These are phyloP conservation scores for Thereva nobilitata DNA, from an alignment of 2,888 invertebrate genomes.

Conservation along the genomic window DNA sequence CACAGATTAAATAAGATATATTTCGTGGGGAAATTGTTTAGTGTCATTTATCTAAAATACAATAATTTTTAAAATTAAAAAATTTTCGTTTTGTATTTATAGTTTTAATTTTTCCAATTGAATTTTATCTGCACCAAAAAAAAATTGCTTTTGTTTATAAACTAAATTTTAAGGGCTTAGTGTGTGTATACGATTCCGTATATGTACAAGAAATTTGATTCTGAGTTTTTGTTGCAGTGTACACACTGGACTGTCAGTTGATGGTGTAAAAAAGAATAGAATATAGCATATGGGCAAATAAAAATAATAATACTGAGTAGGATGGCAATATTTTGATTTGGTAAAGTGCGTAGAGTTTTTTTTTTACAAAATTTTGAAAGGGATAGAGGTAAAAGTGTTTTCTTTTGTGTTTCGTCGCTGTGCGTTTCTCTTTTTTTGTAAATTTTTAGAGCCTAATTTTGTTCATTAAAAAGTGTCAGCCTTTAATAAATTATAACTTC, in stretches of 20 bases:
- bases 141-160: neutral
- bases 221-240: conserved; percentile 3
- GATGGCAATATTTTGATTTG: conserved; percentile 6
- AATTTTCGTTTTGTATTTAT: no score
- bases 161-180: neutral
- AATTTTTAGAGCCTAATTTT: neutral
- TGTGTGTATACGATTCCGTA: conserved; percentile 1
- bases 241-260: neutral
- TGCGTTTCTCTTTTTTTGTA: conserved; percentile 22
- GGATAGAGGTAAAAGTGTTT: conserved; percentile 34
- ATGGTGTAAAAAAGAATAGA: no score
- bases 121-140: neutral
- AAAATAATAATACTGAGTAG: conserved; percentile 12
- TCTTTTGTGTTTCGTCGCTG: conserved; percentile 31
- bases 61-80: no score
- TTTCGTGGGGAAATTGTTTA: no score
- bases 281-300: neutral
- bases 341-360: conserved; percentile 29
- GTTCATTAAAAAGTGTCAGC: neutral
- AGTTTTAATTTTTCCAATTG: no score
- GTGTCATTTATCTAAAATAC: no score
- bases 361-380: conserved; percentile 20
- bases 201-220: conserved; percentile 24
- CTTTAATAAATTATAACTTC: conserved; percentile 7
- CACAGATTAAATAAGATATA: no score